Base-by-base conservation (phyloP, 2,888 invertebrate genomes). In the Xylota segnis region DNA sequence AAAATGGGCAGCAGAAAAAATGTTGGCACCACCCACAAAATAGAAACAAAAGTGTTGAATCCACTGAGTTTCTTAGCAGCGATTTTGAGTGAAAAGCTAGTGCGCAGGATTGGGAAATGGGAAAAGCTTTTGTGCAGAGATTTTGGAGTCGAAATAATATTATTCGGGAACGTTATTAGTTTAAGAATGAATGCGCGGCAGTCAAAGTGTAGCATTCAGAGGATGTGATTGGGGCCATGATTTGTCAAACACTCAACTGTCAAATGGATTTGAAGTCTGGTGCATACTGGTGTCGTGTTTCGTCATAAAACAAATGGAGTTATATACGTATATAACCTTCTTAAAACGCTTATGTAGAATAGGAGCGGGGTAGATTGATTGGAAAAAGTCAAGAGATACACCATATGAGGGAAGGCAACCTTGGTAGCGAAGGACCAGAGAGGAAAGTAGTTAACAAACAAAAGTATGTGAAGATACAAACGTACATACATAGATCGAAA, bases 1-100 rank as follows among this genome's bases (percentile, higher is more conserved):
- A 88, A 88, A 88, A 89, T 88, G 87, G 87, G 83, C 78, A 88
- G 87, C 81, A 87, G 75, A 87, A 87, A 87, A 87, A 83, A 83
- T 70, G 56, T 78, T 87, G 83, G 87, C 78, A 87, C 87, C 87
- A 87, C 87, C 87, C 87, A 82, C 87, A 87, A 87, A 87, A 83
- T 70, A 78, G 87, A 78, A 70, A 50, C 72, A 84, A 79, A 77
- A 58, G 52, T 78, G 47, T 81, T 45, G 47, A 72, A 29, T 63
- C 27, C 34, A 4, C 37, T 59, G 83, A 83, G 83, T 59, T 16
- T n/a, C 10, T 47, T 71, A 34, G 54, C 54, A 52, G 68, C 37
- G 74, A 82, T 86, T 75, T 77, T 77, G 86, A 86, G 86, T 86
- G 58, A 18, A 43, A 47, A 27, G 7, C 0, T 3, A 29, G 18